Base-by-base conservation (phyloP, 1,140 invertebrate genomes). In the Heliconius melpomene region DNA sequence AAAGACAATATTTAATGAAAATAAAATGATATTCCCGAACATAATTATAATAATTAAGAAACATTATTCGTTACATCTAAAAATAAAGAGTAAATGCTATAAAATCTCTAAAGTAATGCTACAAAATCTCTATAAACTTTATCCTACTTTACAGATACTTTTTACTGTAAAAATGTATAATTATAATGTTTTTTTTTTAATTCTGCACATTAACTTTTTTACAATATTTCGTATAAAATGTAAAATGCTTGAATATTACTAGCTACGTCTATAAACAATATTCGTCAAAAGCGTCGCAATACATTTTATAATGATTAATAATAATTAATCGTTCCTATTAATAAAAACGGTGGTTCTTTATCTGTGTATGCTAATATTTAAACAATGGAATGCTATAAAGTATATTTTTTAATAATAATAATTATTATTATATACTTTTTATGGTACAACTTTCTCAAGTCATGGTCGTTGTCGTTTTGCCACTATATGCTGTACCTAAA, bases 401-500 rank as follows among this genome's bases (percentile, higher is more conserved):
- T 52, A 52, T 18, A 20, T 52, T 7, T 52, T 7, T 52, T 52
- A 20, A 20, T 52, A 20, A 23, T 23, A 23, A 26, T 66, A 2
- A 16, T 66, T 29, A 57, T 57, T 26, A 75, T 57, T 54, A 50
- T 75, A 46, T 46, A 46, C 3, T 16, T 46, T 75, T n/a, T 74
- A 3, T 29, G 46, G 46, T 32, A 54, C 2, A 54, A 74, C 32
- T 29, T 54, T 7, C 38, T 74, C 74, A 54, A 9, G 23, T 72
- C 23, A 26, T 54, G 46, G 20, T 80, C 79, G 79, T 80, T 80
- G 79, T 80, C 73, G 23, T 57, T 73, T 46, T 57, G 38, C 38
- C 76, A 52, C 50, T 71, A 16, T 20, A 2, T 38, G 46, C 46
- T 75, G 38, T 70, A 77, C 60, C 23, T 46, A 74, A 70, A 46